Percentiles rank a stretch among this genome's conserved stretches.
Conservation (phyloP, 2,113 vertebrate genomes). For the Noctilio leporinus region DNA sequence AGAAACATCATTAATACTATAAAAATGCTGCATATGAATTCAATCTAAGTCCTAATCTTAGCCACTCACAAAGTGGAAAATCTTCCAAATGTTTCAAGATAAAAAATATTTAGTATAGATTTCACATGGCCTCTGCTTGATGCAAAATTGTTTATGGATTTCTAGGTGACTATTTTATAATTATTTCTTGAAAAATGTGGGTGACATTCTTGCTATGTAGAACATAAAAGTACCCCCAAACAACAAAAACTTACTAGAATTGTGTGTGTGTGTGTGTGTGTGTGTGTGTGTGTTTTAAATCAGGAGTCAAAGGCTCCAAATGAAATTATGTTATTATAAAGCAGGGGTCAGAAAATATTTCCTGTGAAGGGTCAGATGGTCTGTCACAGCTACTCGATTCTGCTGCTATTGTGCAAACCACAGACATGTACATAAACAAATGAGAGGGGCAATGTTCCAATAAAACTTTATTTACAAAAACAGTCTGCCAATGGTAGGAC, state of each 20-base stretch:
- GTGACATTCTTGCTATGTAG: not conserved
- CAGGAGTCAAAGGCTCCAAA: not conserved
- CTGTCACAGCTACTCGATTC: not conserved
- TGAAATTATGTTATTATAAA: not conserved
- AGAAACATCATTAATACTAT: conserved; percentile 24
- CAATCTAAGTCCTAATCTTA: conserved; percentile 22
- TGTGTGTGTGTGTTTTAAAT: not conserved
- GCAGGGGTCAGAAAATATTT: not conserved
- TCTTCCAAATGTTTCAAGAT: not conserved
- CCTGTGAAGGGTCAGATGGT: not conserved
- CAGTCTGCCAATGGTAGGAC: not conserved
- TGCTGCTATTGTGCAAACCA: not conserved
- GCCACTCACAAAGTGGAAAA: not conserved
- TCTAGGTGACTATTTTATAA: not conserved
- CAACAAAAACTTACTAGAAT: not conserved
- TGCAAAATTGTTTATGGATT: conserved; percentile 15
- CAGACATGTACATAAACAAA: not conserved
- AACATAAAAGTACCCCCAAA: not conserved
- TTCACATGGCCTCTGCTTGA: not conserved
- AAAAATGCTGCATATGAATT: not conserved
- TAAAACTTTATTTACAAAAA: conserved; percentile 38
- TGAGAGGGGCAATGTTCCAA: not conserved
- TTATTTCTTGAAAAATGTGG: conserved; percentile 9
- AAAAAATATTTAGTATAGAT: not conserved
- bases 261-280: not conserved